phyloP scores from a whole-genome alignment of 2,113 vertebrate species.

The Leucosticte australis region DNA sequence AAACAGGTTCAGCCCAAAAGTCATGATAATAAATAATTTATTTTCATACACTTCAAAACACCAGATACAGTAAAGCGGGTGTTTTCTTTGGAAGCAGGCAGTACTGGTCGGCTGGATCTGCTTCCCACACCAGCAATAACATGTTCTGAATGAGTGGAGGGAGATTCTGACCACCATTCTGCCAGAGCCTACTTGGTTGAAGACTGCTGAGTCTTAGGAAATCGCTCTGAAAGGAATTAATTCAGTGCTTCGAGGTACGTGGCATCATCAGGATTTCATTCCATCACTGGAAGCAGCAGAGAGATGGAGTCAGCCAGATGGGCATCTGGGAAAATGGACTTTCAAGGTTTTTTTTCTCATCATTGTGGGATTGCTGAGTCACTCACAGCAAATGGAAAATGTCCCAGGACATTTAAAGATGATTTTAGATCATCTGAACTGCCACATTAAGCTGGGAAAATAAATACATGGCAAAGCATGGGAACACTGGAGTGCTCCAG shows the following conservation, averaged over 20 bases:
- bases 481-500: not conserved
- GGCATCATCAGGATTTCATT: not conserved
- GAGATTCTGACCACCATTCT: constrained; percentile 30
- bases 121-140: constrained; percentile 40
- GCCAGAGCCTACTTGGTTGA: not conserved
- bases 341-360: not conserved
- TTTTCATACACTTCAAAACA: constrained; percentile 29
- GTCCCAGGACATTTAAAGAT: not conserved
- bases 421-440: not conserved
- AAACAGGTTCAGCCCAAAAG: constrained; percentile 58
- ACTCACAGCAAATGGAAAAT: not conserved
- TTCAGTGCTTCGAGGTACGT: accelerated
- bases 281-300: not conserved
- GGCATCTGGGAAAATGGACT: not conserved
- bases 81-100: constrained; percentile 45
- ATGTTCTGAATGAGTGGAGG: constrained; percentile 24
- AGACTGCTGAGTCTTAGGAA: constrained; percentile 7
- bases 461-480: not conserved
- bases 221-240: not conserved
- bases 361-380: not conserved
- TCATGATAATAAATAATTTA: constrained; percentile 62
- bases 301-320: not conserved
- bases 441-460: not conserved
- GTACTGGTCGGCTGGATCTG: not conserved
- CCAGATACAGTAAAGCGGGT: constrained; percentile 22